Percentiles rank a stretch among this genome's conserved stretches.
Evolutionary conservation across 2,888 invertebrate species (phyloP).

Genomic region (Synergus laeviventris): DNA sequence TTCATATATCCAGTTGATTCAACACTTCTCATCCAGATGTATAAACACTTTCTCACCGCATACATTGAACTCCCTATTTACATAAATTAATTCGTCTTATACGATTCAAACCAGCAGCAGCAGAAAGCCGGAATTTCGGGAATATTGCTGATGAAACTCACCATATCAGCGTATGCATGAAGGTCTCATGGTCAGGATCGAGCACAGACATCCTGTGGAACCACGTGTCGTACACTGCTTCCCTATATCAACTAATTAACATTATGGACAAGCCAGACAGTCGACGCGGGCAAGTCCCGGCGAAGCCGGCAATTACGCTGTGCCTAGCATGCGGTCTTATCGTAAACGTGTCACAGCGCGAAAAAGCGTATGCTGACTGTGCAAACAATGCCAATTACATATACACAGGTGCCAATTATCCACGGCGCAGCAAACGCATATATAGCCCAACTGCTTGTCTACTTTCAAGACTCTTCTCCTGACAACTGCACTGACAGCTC

Average conservation of each 20-base stretch:
- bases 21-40: neutral
- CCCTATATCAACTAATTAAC: conserved; percentile 66
- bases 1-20: neutral
- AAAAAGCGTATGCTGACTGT: conserved; percentile 62
- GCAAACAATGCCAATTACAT: conserved; percentile 72
- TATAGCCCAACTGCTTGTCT: conserved; percentile 2
- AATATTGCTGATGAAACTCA: conserved; percentile 41
- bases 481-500: conserved; percentile 31
- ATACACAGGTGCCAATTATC: conserved; percentile 69
- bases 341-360: conserved; percentile 41
- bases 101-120: too few species aligned
- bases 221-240: conserved; percentile 48
- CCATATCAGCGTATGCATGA: conserved; percentile 45
- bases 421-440: conserved; percentile 10
- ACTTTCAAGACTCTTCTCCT: conserved; percentile 20
- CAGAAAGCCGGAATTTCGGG: neutral
- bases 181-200: conserved; percentile 45
- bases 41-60: neutral
- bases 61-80: too few species aligned
- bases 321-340: conserved; percentile 50
- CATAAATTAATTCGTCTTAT: neutral
- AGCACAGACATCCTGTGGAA: conserved; percentile 48
- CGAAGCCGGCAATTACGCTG: conserved; percentile 48
- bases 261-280: conserved; percentile 56
- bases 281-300: conserved; percentile 42